Percentiles rank a stretch among this genome's conserved stretches.
phyloP scores from a whole-genome alignment of 1,140 invertebrate species.

The Galleria mellonella region DNA sequence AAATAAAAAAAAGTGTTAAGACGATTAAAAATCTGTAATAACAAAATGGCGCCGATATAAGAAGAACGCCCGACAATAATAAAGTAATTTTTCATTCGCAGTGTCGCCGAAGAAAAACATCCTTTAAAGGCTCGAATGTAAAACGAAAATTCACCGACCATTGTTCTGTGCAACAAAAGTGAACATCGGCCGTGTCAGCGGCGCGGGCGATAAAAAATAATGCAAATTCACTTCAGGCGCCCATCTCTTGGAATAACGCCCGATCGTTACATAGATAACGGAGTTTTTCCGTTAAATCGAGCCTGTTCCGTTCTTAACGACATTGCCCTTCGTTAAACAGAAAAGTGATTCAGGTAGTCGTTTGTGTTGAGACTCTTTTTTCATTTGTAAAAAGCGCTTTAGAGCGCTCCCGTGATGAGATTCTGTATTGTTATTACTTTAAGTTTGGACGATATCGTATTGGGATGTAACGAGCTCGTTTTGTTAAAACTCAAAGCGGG shows the following conservation, averaged over 20 bases:
- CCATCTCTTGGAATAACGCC: constrained; percentile 40
- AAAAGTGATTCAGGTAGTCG: constrained; percentile 64
- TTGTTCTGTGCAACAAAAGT: constrained; percentile 24
- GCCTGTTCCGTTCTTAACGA: constrained; percentile 49
- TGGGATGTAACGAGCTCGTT: constrained; percentile 2
- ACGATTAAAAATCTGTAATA: constrained; percentile 6
- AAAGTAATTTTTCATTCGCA: constrained; percentile 32
- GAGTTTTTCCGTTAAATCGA: constrained; percentile 61
- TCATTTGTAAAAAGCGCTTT: constrained; percentile 35
- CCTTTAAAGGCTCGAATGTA: constrained; percentile 15
- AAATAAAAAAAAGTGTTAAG: too few species aligned
- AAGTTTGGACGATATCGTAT: constrained; percentile 16
- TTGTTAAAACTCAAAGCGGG: constrained; percentile 1
- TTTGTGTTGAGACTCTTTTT: constrained; percentile 43
- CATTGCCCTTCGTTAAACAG: constrained; percentile 58
- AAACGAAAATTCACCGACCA: constrained; percentile 23
- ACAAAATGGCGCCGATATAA: constrained; percentile 10
- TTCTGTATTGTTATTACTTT: constrained; percentile 46
- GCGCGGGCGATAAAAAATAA: constrained; percentile 60
- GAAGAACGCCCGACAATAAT: constrained; percentile 14
- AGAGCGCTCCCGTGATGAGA: constrained; percentile 26
- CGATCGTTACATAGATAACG: constrained; percentile 63
- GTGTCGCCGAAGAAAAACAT: constrained; percentile 17
- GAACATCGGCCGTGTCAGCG: constrained; percentile 19
- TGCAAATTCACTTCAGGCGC: constrained; percentile 57